These are phyloP conservation scores for Lasioglossum morio DNA, from an alignment of 2,888 invertebrate species.

Conservation along the genomic window DNA sequence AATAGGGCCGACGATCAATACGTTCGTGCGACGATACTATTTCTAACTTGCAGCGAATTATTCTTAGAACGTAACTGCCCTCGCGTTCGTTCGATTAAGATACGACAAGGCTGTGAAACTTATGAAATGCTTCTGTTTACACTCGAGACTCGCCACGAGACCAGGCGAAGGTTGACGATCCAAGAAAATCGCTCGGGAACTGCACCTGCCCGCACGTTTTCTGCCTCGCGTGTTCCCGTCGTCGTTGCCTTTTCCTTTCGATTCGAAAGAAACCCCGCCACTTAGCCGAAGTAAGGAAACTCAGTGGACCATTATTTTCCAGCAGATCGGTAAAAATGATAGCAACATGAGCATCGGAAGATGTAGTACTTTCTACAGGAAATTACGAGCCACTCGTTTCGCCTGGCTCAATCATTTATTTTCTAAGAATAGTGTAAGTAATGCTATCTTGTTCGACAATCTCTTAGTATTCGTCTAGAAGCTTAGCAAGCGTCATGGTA, in stretches of 20 bases:
- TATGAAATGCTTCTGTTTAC: slow-evolving; percentile 14
- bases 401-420: not conserved
- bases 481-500: not conserved
- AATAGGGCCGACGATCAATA: slow-evolving; percentile 74
- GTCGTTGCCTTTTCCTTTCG: not conserved
- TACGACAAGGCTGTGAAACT: slow-evolving; percentile 30
- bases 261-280: not conserved
- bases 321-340: not conserved
- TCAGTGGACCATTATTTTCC: not conserved
- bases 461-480: too few relatives aligned
- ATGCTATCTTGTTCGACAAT: too few relatives aligned
- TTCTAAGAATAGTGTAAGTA: not conserved
- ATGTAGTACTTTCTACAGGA: not conserved
- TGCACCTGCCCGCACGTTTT: not conserved
- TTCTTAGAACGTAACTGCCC: slow-evolving; percentile 53
- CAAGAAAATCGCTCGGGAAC: not conserved
- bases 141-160: slow-evolving; percentile 8
- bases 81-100: slow-evolving; percentile 40
- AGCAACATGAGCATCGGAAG: not conserved
- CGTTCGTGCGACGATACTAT: slow-evolving; percentile 66
- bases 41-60: slow-evolving; percentile 63
- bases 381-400: not conserved
- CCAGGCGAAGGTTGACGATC: slow-evolving; percentile 1
- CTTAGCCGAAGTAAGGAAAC: not conserved
- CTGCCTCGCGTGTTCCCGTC: not conserved